Percentiles rank a stretch among this genome's conserved stretches.
These are phyloP conservation scores for Cyanoramphus novaezelandiae DNA, from an alignment of 2,113 vertebrate species.

Conservation along the genomic window DNA sequence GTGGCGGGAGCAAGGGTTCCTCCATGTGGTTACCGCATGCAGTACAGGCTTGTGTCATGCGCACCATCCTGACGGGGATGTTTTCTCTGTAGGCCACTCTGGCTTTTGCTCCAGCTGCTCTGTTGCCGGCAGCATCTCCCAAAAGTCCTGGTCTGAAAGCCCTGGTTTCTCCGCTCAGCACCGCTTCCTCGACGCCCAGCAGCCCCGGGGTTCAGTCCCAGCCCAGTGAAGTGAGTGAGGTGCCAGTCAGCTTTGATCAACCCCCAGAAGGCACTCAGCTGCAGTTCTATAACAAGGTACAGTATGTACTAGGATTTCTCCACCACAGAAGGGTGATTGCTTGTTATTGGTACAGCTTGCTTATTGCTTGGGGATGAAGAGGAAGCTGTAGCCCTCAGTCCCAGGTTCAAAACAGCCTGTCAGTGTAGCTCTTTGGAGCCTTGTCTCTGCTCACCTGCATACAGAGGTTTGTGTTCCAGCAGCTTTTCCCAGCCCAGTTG, in stretches of 20 bases:
- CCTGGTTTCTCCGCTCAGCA: constrained; percentile 72
- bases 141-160: constrained; percentile 79
- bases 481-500: background rate
- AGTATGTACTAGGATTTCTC: background rate
- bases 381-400: background rate
- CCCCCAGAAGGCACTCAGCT: constrained; percentile 76
- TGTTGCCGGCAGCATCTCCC: constrained; percentile 76
- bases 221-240: constrained; percentile 43
- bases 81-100: constrained; percentile 76
- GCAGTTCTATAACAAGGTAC: constrained; percentile 80
- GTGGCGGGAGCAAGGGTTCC: constrained; percentile 14
- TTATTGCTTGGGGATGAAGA: background rate
- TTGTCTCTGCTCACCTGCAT: background rate
- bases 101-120: constrained; percentile 73
- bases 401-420: background rate
- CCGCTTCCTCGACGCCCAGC: constrained; percentile 76
- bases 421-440: background rate
- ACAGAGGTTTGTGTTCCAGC: background rate
- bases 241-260: constrained; percentile 76
- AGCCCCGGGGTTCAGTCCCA: constrained; percentile 64
- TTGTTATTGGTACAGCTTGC: no score
- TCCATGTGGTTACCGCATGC: background rate
- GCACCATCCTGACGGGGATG: fast-evolving
- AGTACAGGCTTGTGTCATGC: background rate
- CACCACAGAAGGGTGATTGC: background rate